Evolutionary conservation across 2,797 vertebrate genomes (phyloP).

Genomic region (Bufotes viridis): DNA sequence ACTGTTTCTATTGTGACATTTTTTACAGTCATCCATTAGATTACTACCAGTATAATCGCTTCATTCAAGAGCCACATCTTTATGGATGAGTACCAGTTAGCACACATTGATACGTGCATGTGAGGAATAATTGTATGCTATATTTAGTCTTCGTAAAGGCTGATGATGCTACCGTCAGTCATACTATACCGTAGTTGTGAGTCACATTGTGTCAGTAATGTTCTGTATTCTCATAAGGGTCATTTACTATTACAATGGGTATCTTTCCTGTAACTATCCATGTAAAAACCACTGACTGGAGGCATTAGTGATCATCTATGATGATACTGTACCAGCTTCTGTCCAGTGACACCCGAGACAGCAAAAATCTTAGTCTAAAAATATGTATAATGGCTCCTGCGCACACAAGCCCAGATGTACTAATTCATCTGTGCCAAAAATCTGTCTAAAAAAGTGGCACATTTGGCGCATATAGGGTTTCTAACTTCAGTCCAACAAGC

Average conservation of each 20-base stretch:
- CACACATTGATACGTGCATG: background rate
- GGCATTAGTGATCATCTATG: background rate
- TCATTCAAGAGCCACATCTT: background rate
- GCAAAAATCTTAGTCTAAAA: background rate
- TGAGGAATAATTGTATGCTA: background rate
- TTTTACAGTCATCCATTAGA: background rate
- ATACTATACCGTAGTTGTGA: slow-evolving; percentile 6
- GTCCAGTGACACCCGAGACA: background rate
- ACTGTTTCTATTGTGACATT: background rate
- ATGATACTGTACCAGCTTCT: background rate
- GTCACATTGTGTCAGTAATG: slow-evolving; percentile 27
- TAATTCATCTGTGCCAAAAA: too few relatives aligned
- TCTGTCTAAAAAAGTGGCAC: too few relatives aligned
- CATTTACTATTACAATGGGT: background rate
- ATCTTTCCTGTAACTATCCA: slow-evolving; percentile 28
- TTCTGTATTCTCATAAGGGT: background rate
- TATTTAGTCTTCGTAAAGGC: background rate
- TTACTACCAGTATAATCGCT: background rate
- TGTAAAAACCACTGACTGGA: slow-evolving; percentile 4
- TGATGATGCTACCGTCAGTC: background rate
- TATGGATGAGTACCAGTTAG: background rate
- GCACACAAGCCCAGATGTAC: too few relatives aligned
- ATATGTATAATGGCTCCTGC: background rate
- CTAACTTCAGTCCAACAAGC: too few relatives aligned
- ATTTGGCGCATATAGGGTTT: too few relatives aligned